Evolutionary conservation across 1,140 invertebrate species (phyloP).

Genomic region (Drosophila eugracilis): DNA sequence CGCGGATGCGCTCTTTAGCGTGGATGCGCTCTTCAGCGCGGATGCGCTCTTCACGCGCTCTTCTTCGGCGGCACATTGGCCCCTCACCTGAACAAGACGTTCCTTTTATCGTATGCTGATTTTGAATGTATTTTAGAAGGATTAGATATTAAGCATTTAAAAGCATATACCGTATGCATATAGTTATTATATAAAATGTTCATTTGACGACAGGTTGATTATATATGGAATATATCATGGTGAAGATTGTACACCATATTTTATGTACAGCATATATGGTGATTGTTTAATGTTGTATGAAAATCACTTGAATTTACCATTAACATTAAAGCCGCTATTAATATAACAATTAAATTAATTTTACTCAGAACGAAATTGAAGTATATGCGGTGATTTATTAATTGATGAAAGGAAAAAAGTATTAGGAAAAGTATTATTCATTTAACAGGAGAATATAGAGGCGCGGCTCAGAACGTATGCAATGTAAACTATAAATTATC

Average conservation of each 20-base stretch:
- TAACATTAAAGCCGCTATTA: constrained; percentile 10
- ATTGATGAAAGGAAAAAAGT: neutral
- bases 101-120: constrained; percentile 77
- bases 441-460: too few relatives aligned
- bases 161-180: constrained; percentile 26
- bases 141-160: constrained; percentile 12
- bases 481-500: too few relatives aligned
- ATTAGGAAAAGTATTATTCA: too few relatives aligned
- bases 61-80: too few relatives aligned
- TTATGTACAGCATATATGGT: constrained; percentile 15
- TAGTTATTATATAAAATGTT: constrained; percentile 30
- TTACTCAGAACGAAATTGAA: constrained; percentile 56
- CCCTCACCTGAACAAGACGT: too few relatives aligned
- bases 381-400: too few relatives aligned
- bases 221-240: constrained; percentile 23
- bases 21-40: too few relatives aligned
- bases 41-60: too few relatives aligned
- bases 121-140: constrained; percentile 69
- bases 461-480: too few relatives aligned
- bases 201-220: constrained; percentile 10
- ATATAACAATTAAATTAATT: neutral
- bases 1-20: too few relatives aligned
- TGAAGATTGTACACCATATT: constrained; percentile 17
- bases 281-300: constrained; percentile 18
- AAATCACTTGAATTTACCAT: constrained; percentile 12